A percentile compares a stretch with the other conserved stretches of the same genome.
phyloP scores from a whole-genome alignment of 1,140 invertebrate species.

The Drosophila baimaii region DNA sequence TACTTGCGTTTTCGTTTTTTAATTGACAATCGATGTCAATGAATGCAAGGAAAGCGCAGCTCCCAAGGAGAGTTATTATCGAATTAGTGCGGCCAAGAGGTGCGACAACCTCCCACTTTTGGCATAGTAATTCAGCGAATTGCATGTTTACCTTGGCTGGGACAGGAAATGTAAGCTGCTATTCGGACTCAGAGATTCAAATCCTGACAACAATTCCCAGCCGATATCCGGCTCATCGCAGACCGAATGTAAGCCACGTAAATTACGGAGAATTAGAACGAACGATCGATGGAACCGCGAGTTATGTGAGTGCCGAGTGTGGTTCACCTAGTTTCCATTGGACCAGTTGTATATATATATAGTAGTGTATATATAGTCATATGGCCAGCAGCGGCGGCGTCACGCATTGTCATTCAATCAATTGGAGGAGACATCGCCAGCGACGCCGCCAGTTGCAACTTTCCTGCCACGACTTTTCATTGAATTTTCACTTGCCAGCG shows the following conservation, averaged over 20 bases:
- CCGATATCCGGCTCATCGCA: slow-evolving; percentile 66
- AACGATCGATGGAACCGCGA: slow-evolving; percentile 53
- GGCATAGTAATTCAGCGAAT: slow-evolving; percentile 7
- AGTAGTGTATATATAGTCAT: slow-evolving; percentile 10
- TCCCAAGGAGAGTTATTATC: slow-evolving; percentile 35
- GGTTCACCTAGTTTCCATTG: slow-evolving; percentile 76
- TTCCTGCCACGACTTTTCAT: slow-evolving; percentile 68
- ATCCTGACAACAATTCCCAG: slow-evolving; percentile 31
- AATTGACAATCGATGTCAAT: slow-evolving; percentile 49
- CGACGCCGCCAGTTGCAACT: slow-evolving; percentile 12
- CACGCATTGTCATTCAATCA: slow-evolving; percentile 78
- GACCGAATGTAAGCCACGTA: slow-evolving; percentile 64
- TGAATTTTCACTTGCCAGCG: slow-evolving; percentile 74
- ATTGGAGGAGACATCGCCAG: slow-evolving; percentile 56
- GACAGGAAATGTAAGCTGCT: slow-evolving; percentile 28
- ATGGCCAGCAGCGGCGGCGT: slow-evolving; percentile 25
- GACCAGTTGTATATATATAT: slow-evolving; percentile 52
- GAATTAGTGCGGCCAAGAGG: slow-evolving; percentile 31
- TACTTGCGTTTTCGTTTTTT: slow-evolving; percentile 61
- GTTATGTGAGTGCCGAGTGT: slow-evolving; percentile 55
- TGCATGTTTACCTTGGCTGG: not conserved
- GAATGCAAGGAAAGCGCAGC: slow-evolving; percentile 20
- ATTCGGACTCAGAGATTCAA: slow-evolving; percentile 34
- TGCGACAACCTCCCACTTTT: slow-evolving; percentile 27
- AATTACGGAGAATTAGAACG: slow-evolving; percentile 80